phyloP scores from a whole-genome alignment of 2,113 vertebrate genomes.

The Ciconia stormi region DNA sequence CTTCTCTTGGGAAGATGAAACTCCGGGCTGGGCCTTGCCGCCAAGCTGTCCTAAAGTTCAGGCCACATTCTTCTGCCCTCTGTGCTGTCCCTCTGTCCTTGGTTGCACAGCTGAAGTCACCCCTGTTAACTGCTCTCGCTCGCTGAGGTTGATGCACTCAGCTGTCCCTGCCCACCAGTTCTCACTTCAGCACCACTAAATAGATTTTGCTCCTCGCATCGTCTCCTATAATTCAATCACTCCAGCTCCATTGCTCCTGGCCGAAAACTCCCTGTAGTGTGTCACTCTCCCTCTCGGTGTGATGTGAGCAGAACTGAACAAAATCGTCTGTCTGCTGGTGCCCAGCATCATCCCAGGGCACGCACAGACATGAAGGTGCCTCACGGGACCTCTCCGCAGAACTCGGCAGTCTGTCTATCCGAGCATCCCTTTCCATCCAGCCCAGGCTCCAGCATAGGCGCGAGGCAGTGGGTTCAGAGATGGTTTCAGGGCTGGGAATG shows the following conservation, averaged over 20 bases:
- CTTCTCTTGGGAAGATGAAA: not conserved
- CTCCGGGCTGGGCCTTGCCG: not conserved
- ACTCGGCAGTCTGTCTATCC: not conserved
- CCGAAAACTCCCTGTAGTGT: not conserved
- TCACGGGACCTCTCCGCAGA: not conserved
- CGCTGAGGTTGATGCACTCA: not conserved
- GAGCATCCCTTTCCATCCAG: not conserved
- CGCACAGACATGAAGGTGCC: not conserved
- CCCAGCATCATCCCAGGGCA: fast-evolving
- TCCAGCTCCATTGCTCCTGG: not conserved
- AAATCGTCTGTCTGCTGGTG: not conserved
- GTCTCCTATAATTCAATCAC: not conserved
- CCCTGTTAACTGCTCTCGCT: not conserved
- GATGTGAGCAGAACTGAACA: not conserved
- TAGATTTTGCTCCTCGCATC: not conserved
- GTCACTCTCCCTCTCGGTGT: not conserved
- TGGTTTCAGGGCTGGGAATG: not conserved
- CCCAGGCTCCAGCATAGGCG: not conserved
- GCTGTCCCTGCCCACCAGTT: not conserved
- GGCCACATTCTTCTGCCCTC: not conserved
- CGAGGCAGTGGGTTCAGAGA: not conserved
- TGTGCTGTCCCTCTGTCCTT: not conserved
- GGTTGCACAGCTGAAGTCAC: not conserved
- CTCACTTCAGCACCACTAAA: not conserved
- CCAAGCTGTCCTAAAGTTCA: not conserved